Conservation (phyloP, 2,797 vertebrate species). For the Lindbergichthys nudifrons region DNA sequence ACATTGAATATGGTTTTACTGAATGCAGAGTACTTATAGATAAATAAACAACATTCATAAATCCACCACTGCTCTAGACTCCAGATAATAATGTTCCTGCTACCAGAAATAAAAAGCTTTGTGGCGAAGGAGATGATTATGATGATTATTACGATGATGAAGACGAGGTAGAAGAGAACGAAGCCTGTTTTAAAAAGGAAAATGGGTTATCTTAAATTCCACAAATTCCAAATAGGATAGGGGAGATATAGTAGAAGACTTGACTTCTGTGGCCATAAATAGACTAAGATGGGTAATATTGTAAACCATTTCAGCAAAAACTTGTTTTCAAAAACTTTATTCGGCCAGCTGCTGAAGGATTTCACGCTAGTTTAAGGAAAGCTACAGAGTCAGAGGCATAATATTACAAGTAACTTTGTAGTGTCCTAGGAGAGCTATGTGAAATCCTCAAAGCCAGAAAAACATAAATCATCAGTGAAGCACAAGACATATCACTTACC, state of each 20-base stretch:
- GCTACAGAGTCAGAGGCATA: slow-evolving; percentile 60
- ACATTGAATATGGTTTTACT: slow-evolving; percentile 11
- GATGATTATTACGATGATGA: too few relatives aligned
- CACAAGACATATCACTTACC: slow-evolving; percentile 46
- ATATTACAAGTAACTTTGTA: slow-evolving; percentile 69
- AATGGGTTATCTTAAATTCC: slow-evolving; percentile 54
- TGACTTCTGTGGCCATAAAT: slow-evolving; percentile 56
- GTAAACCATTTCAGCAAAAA: slow-evolving; percentile 46
- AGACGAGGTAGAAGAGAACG: too few relatives aligned
- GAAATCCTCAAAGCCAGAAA: slow-evolving; percentile 66
- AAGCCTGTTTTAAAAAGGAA: slow-evolving; percentile 38
- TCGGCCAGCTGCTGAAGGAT: slow-evolving; percentile 59
- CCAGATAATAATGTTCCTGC: slow-evolving; percentile 15
- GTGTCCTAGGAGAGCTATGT: slow-evolving; percentile 68
- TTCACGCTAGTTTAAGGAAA: slow-evolving; percentile 66
- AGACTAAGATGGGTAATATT: slow-evolving; percentile 62
- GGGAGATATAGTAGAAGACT: slow-evolving; percentile 35
- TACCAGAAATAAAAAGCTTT: slow-evolving; percentile 46
- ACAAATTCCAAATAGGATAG: slow-evolving; percentile 27
- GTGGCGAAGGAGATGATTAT: too few relatives aligned
- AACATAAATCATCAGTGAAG: slow-evolving; percentile 72
- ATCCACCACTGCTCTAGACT: background rate
- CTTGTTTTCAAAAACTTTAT: slow-evolving; percentile 58
- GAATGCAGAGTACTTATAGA: slow-evolving; percentile 13
- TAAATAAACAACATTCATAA: slow-evolving; percentile 1